These are phyloP conservation scores for Morone chrysops DNA, from an alignment of 2,113 vertebrate species.

Conservation along the genomic window DNA sequence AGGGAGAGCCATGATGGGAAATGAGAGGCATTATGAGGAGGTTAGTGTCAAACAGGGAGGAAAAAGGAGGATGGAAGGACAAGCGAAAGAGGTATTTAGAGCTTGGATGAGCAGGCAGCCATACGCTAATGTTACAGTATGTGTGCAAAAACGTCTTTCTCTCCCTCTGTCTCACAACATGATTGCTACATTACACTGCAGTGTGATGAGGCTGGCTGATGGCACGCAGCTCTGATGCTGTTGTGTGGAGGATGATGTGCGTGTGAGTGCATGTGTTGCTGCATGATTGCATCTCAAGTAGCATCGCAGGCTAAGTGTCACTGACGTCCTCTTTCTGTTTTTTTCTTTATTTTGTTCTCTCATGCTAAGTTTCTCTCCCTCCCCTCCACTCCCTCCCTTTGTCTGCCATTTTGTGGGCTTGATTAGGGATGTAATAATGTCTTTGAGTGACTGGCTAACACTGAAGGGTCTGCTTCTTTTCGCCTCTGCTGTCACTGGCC, in stretches of 20 bases:
- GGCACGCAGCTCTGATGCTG: constrained; percentile 42
- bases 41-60: constrained; percentile 39
- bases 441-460: constrained; percentile 15
- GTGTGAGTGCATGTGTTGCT: constrained; percentile 5
- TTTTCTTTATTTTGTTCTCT: not conserved
- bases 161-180: constrained; percentile 19
- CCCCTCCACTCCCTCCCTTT: not conserved
- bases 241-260: constrained; percentile 6
- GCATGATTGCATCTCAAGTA: constrained; percentile 42
- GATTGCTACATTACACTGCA: constrained; percentile 41
- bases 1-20: constrained; percentile 14
- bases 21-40: constrained; percentile 40
- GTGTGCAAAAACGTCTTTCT: constrained; percentile 21
- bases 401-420: constrained; percentile 46
- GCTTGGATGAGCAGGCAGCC: constrained; percentile 38
- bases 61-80: constrained; percentile 27
- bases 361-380: not conserved
- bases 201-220: constrained; percentile 35
- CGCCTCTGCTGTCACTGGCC: not conserved
- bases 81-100: constrained; percentile 42
- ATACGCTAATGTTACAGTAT: constrained; percentile 13
- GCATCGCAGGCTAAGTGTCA: constrained; percentile 33
- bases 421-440: constrained; percentile 11
- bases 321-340: constrained; percentile 1
- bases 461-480: not conserved